Evolutionary conservation across 2,888 invertebrate genomes (phyloP), one percentile per base, ranked within the genome.

Genomic region (Rotaria sp.): DNA sequence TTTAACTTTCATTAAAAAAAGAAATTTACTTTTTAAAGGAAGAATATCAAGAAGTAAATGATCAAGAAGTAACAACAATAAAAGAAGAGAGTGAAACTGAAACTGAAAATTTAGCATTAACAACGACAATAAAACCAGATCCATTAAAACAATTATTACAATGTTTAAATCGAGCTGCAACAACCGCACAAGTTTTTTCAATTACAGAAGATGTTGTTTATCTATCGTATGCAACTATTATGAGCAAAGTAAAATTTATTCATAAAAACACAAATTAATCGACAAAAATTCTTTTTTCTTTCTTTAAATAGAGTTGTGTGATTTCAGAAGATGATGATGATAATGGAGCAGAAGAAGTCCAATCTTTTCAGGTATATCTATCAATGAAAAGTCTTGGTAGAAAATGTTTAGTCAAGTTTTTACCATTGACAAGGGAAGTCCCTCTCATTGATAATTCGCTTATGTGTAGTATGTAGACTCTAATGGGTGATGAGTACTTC

Each of bases 131-230:
- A 4, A 85, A 67, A 38, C 86, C 86, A 18, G 98, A 99, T 92
- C 97, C 98, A 0, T 92, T 99, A 75, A 96, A 95, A 0, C 99
- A 99, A 90, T 93, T 99, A 87, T 97, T 99, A 13, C 96, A 96
- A n/a, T 97, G 97, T 0, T 97, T 99, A 93, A 97, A 97, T 90
- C 93, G 99, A 48, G 96, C 97, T 0, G 99, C 99, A 10, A 98
- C 98, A 94, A 97, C 97, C 24, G 98, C 99, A 24, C 93, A 97
- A 85, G 90, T 90, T 41, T 94, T 95, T 91, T 45, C 41, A 8
- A 35, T 86, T 3, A 75, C 85, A 26, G 86, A 86, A 30, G 97
- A 98, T 92, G 93, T 94, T 0, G 92, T 99, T 10, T 99, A 98
- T 92, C 97, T 97, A 95, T 95, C 96, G 3, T 99, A 97, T 91